These are phyloP conservation scores for Chloropsis cyanopogon DNA, from an alignment of 2,113 vertebrate genomes.

Conservation along the genomic window DNA sequence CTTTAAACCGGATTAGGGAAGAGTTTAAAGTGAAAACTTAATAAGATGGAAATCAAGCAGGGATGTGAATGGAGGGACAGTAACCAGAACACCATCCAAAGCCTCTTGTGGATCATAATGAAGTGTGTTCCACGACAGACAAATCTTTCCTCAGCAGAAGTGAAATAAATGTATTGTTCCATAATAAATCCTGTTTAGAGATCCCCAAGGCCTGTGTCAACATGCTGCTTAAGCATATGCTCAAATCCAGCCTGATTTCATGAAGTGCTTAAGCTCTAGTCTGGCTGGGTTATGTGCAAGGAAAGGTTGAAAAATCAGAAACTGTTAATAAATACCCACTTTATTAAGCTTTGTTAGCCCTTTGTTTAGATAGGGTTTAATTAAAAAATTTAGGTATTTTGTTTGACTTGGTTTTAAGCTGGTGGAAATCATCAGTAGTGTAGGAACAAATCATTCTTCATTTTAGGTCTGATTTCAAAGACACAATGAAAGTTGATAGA, in stretches of 20 bases:
- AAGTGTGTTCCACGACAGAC: not conserved
- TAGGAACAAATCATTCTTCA: not conserved
- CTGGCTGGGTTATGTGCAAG: not conserved
- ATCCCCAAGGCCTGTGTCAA: not conserved
- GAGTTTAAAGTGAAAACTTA: not conserved
- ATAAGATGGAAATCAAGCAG: not conserved
- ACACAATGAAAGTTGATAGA: not conserved
- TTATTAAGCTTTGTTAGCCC: not conserved
- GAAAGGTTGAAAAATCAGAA: not conserved
- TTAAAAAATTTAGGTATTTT: not conserved
- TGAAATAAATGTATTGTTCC: not conserved
- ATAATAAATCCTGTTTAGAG: constrained; percentile 18
- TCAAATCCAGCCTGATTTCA: not conserved
- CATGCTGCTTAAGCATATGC: not conserved
- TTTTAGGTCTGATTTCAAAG: not conserved
- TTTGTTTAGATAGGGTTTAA: not conserved
- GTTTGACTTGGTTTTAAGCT: not conserved
- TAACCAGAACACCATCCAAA: not conserved
- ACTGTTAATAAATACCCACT: not conserved
- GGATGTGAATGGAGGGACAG: not conserved
- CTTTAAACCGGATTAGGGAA: not conserved
- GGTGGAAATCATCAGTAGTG: not conserved
- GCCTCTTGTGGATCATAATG: not conserved
- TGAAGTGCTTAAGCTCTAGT: not conserved
- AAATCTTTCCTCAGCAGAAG: not conserved